These are phyloP conservation scores for Microcebus murinus DNA, from an alignment of 2,113 vertebrate genomes.

Conservation along the genomic window DNA sequence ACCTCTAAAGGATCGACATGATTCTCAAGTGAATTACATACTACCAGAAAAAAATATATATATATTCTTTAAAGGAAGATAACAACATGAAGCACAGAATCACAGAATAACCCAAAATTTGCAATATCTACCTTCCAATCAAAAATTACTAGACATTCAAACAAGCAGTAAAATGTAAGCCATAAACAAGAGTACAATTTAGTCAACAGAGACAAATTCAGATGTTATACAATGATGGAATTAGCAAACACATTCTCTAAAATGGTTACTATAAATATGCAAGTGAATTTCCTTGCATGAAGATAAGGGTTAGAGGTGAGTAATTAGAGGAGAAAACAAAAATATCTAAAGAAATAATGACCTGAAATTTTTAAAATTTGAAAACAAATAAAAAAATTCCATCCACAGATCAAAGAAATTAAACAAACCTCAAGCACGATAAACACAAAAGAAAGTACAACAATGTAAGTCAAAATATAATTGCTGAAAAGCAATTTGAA, in stretches of 20 bases:
- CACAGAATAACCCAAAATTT: neutral
- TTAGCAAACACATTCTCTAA: neutral
- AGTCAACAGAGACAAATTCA: neutral
- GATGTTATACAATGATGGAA: neutral
- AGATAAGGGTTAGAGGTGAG: neutral
- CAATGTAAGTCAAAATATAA: neutral
- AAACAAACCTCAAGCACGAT: neutral
- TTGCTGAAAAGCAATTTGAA: neutral
- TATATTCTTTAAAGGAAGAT: neutral
- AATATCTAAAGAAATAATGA: neutral
- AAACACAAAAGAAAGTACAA: neutral
- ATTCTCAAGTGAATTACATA: neutral
- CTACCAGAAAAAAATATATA: neutral
- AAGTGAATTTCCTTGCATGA: neutral
- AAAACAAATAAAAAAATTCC: neutral
- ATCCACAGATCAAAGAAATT: neutral
- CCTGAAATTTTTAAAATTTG: neutral
- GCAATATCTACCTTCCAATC: neutral
- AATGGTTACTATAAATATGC: neutral
- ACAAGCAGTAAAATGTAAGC: neutral
- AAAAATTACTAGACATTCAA: neutral
- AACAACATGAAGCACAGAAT: neutral
- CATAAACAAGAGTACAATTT: neutral
- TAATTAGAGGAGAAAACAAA: neutral
- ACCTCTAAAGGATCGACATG: neutral